Percentiles rank a stretch among this genome's conserved stretches.
phyloP scores from a whole-genome alignment of 2,797 vertebrate species.

The Masticophis lateralis region DNA sequence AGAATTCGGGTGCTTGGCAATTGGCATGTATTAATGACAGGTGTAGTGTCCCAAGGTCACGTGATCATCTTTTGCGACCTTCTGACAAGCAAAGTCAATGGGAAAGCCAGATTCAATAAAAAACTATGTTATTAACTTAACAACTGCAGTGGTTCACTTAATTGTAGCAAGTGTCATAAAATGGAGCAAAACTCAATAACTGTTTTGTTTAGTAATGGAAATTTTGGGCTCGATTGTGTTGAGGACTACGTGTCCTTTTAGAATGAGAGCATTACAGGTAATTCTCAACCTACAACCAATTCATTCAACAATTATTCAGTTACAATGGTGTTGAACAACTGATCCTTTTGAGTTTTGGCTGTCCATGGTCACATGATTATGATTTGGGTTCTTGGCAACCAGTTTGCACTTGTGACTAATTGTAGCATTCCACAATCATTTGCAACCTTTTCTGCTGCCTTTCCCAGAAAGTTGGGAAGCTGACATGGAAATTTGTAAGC shows the following conservation, averaged over 20 bases:
- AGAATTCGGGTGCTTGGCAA: background rate
- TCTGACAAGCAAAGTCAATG: background rate
- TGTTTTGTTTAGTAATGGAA: background rate
- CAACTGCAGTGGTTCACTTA: background rate
- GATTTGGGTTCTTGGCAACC: background rate
- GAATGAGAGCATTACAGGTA: background rate
- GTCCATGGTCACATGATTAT: background rate
- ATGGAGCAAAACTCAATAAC: background rate
- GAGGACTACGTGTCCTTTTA: background rate
- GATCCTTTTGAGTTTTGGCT: background rate
- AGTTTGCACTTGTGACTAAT: background rate
- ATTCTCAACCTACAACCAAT: background rate
- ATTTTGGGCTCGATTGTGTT: background rate
- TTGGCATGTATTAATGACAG: background rate
- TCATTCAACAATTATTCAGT: background rate
- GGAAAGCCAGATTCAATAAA: background rate
- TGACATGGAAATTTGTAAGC: background rate
- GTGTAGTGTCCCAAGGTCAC: background rate
- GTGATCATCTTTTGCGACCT: background rate
- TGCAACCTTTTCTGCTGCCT: background rate
- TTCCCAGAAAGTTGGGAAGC: background rate
- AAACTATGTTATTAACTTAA: background rate
- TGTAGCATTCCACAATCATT: background rate
- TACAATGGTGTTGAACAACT: background rate
- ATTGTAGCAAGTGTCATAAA: background rate